Evolutionary conservation across 2,113 vertebrate genomes (phyloP), one percentile per base, ranked within the genome.

Genomic region (Myrmophylax atrothorax): DNA sequence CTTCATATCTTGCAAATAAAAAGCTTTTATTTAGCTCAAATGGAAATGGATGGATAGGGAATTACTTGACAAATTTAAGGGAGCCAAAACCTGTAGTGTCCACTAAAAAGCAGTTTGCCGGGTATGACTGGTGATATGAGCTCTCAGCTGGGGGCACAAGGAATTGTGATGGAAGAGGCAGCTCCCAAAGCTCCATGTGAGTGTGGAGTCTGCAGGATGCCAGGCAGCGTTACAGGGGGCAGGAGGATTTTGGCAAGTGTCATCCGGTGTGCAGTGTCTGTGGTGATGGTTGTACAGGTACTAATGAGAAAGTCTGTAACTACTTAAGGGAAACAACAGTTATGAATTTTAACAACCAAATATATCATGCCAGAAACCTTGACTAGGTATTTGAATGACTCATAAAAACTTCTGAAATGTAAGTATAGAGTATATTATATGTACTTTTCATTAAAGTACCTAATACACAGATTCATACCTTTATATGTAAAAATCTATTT

Each of bases 331-430:
- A 91, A 91, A 74, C 20, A 3, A 35, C 20, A 69, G 11, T 35
- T 47, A 29, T 23, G 56, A 86, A 78, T 70, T 93, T 90, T 81
- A 93, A 87, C 6, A 33, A 67, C 38, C 14, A 55, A 59, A 52
- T 64, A 74, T 86, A 87, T 63, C 40, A 46, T 16, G 6, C 23
- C 42, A 81, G 52, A 70, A 7, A 66, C 25, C 37, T 22, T 75
- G 28, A 50, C 11, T 38, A 84, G 24, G 25, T 75, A 64, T 33
- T 40, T 42, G 16, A 75, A 46, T 9, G 73, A 85, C 79, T 64
- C 35, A 68, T 38, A 68, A 87, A 84, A 66, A 22, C 25, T 68
- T 68, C 46, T 72, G 66, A 81, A 87, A 73, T 50, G 13, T 33
- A 87, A 76, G 31, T n/a, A 82, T 7, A 66, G 37, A 12, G 78